Evolutionary conservation across 2,113 vertebrate genomes (phyloP).

Genomic region (Urocynchramus pylzowi): DNA sequence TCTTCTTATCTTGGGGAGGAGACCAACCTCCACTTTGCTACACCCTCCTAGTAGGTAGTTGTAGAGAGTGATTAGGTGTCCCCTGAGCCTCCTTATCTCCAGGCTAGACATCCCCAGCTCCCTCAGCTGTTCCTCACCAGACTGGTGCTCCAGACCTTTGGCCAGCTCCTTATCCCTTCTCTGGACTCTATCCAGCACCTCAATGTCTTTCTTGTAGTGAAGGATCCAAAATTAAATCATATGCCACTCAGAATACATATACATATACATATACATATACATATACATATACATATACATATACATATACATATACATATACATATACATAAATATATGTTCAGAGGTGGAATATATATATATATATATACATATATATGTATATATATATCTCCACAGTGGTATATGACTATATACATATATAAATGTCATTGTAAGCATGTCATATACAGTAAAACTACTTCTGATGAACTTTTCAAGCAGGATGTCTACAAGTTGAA

Average conservation of each 20-base stretch:
- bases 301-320: too few species aligned
- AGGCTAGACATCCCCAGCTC: neutral
- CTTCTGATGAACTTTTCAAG: neutral
- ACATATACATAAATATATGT: too few species aligned
- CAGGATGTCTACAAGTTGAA: neutral
- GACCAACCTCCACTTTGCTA: neutral
- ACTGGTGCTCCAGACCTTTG: neutral
- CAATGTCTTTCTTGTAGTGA: neutral
- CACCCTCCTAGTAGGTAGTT: neutral
- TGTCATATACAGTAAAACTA: neutral
- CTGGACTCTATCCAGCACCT: neutral
- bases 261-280: too few species aligned
- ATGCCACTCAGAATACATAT: neutral
- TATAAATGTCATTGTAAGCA: neutral
- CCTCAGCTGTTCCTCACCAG: neutral
- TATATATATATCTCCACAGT: too few species aligned
- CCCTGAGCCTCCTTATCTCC: neutral
- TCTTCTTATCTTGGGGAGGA: neutral
- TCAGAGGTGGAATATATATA: neutral
- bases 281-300: too few species aligned
- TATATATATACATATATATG: neutral
- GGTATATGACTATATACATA: too few species aligned
- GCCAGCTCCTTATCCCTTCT: fast-evolving
- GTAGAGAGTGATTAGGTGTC: neutral
- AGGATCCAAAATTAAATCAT: neutral